Conservation (phyloP, 2,888 invertebrate species). For the Muschampia plurimacula region DNA sequence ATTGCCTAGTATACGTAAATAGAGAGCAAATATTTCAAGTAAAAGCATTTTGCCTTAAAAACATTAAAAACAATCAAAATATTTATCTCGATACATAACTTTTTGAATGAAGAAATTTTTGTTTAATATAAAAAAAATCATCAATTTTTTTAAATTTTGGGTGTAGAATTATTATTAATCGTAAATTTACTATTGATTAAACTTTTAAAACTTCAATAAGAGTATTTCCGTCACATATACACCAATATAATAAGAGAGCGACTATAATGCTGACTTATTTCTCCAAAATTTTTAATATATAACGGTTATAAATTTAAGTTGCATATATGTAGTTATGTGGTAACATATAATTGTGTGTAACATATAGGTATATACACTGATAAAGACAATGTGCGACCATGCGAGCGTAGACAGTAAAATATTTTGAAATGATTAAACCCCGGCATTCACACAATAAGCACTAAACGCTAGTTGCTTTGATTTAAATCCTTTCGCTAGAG, state of each 20-base stretch:
- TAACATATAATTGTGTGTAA: no score
- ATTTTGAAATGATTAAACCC: no score
- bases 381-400: background rate
- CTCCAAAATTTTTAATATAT: background rate
- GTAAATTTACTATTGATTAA: background rate
- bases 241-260: background rate
- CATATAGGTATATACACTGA: background rate
- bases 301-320: background rate
- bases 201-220: background rate
- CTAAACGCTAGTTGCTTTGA: no score
- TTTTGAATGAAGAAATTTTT: background rate
- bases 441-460: no score
- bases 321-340: no score
- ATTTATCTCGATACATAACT: no score
- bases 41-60: no score
- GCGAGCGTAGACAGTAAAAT: background rate
- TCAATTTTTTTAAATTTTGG: background rate
- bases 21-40: no score
- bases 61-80: no score
- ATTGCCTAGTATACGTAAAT: no score
- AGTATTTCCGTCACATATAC: background rate
- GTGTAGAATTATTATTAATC: background rate
- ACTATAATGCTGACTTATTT: constrained; percentile 10
- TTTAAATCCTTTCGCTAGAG: no score
- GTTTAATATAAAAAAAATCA: no score